Evolutionary conservation across 1,140 invertebrate species (phyloP), one percentile per base, ranked within the genome.

Genomic region (Panagrolaimus sp.): DNA sequence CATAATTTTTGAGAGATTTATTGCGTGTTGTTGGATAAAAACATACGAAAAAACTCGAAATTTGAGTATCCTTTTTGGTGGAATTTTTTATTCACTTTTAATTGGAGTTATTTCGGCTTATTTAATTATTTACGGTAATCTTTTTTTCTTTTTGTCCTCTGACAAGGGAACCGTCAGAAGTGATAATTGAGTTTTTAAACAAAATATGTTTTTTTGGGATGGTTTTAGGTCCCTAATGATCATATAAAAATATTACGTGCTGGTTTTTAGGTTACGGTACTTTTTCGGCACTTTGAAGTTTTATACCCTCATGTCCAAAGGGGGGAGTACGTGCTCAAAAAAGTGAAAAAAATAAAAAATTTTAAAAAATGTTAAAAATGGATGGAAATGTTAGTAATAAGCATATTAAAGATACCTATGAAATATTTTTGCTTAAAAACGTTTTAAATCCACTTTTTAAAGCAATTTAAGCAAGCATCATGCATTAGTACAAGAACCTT

Each of bases 1-100:
- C 3, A 58, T 58, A 12, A 58, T 58, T n/a, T 58, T 58, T 58
- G 52, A 58, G 5, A 0, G 52, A n/a, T 24, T 58, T 4, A 12
- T 58, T 26, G 52, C 52, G 1, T 58, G 52, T 58, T 12, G 10
- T 2, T 12, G 21, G 17, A 26, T 58, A 12, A 28, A 58, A 12
- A 58, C 21, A 28, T 58, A 58, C 5, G 52, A 58, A 58, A 58
- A 58, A 21, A 26, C 21, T 28, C 8, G 52, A 58, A 28, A 58
- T 58, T 58, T 21, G 17, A 12, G 15, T 26, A 21, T 58, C 15
- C 14, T 58, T 28, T 21, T 21, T 24, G 52, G 21, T 12, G 12
- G 21, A 12, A 12, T 58, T 4, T 4, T 28, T 1, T 12, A 12
- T 12, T 21, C 52, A 21, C 10, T 12, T 4, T n/a, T 14, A 12